phyloP scores from a whole-genome alignment of 2,888 invertebrate species.

The Nematopogon swammerdamellus region DNA sequence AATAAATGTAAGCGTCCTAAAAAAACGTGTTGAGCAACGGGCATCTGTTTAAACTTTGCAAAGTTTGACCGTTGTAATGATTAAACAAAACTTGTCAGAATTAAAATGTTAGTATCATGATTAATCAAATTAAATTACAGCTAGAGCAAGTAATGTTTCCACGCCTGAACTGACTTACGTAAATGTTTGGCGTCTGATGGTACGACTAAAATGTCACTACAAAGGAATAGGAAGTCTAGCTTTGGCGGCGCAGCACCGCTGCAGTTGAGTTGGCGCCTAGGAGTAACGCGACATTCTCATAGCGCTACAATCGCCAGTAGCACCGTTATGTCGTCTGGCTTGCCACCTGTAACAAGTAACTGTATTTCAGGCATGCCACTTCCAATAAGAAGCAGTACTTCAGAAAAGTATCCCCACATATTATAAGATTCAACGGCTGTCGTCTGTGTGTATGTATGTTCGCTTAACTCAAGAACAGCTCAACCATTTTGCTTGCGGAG shows the following conservation, averaged over 20 bases:
- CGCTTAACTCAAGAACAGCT: too few species aligned
- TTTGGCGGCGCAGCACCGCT: background rate
- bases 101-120: background rate
- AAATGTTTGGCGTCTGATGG: background rate
- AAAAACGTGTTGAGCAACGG: too few species aligned
- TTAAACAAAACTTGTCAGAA: too few species aligned
- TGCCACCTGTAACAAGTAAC: slow-evolving; percentile 85
- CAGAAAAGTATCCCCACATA: too few species aligned
- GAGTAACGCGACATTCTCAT: slow-evolving; percentile 42
- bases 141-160: background rate
- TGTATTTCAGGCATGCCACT: too few species aligned
- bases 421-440: too few species aligned
- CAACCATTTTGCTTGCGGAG: too few species aligned
- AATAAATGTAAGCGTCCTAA: too few species aligned
- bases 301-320: slow-evolving; percentile 90
- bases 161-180: background rate
- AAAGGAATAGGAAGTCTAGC: background rate
- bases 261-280: background rate
- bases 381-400: too few species aligned
- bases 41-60: too few species aligned
- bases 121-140: background rate
- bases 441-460: too few species aligned
- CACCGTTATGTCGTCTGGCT: slow-evolving; percentile 98
- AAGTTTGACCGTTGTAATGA: too few species aligned
- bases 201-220: background rate